These are phyloP conservation scores for Mycetomoellerius zeteki DNA, from an alignment of 1,140 invertebrate genomes.

Conservation along the genomic window DNA sequence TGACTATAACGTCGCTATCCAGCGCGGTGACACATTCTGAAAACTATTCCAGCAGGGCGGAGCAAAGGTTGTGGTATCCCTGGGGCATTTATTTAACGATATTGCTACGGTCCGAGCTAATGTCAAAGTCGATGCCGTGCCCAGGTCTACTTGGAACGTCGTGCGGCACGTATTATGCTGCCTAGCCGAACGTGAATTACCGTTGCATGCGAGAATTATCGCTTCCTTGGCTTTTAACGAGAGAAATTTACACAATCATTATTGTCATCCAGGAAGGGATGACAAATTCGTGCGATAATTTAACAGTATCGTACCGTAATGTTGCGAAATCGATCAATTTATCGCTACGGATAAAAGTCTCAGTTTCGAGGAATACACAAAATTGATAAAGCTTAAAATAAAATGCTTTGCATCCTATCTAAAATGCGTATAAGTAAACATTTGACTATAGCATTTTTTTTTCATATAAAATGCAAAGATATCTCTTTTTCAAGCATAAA, in stretches of 20 bases:
- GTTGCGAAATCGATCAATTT: slow-evolving; percentile 38
- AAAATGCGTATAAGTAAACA: not conserved
- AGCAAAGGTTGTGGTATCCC: slow-evolving; percentile 69
- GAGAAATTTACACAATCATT: slow-evolving; percentile 64
- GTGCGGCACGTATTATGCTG: slow-evolving; percentile 61
- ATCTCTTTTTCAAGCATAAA: not conserved
- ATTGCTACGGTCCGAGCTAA: slow-evolving; percentile 64
- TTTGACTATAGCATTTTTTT: not conserved
- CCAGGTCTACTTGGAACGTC: slow-evolving; percentile 54
- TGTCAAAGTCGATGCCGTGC: slow-evolving; percentile 72
- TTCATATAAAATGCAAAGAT: not conserved
- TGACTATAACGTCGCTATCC: slow-evolving; percentile 26
- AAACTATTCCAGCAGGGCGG: slow-evolving; percentile 62
- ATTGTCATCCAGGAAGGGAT: slow-evolving; percentile 49
- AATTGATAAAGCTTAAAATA: not conserved
- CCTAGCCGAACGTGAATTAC: slow-evolving; percentile 71
- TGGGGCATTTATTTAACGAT: slow-evolving; percentile 60
- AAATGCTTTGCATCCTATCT: not conserved
- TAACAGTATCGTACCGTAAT: slow-evolving; percentile 18
- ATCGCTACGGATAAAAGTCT: slow-evolving; percentile 25
- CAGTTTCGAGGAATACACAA: slow-evolving; percentile 4
- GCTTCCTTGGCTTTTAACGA: slow-evolving; percentile 69
- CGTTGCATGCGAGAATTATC: slow-evolving; percentile 72
- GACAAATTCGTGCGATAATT: slow-evolving; percentile 62
- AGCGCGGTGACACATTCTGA: slow-evolving; percentile 62